Evolutionary conservation across 2,113 vertebrate species (phyloP), one percentile per base, ranked within the genome.

Genomic region (Pardalotus punctatus): DNA sequence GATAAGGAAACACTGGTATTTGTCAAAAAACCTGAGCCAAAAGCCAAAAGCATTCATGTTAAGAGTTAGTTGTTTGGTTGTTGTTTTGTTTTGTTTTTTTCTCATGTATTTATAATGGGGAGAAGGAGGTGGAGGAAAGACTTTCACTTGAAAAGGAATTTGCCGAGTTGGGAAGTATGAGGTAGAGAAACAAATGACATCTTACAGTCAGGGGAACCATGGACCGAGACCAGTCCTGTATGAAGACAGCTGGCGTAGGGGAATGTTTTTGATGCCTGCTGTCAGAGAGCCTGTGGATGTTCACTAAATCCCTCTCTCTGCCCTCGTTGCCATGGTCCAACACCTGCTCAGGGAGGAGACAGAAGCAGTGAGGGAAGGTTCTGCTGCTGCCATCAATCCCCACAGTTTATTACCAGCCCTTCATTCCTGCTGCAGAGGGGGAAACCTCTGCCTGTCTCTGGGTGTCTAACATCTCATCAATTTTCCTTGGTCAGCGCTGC

Each of bases 301-400:
- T 94, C 81, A 47, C 70, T 86, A 89, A 96, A 93, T 92, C 58
- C 67, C 40, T 77, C 27, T 54, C 61, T 82, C 47, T 94, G 58
- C 48, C 70, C 84, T 85, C 0, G 0, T 47, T 66, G 77, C 81
- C 78, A 48, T 0, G 5, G 65, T 85, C 60, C 81, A 93, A 47
- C 79, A 79, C 79, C 51, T 86, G 74, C 86, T 81, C 50, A 38
- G 60, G 70, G 22, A 80, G 45, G 17, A 94, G 90, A 31, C 18
- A 83, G 67, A 36, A 78, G 29, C 6, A 8, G 27, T 84, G 84
- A 91, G 35, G 71, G 56, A 87, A 91, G 47, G 47, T 67, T 51
- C 84, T 81, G 65, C 84, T 67, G 56, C 84, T 81, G 65, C 84
- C 43, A n/a, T 92, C 93, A 93, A 82, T 90, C 40, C 67, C 29